phyloP scores from a whole-genome alignment of 2,888 invertebrate genomes.

The Pterobdella sp. region DNA sequence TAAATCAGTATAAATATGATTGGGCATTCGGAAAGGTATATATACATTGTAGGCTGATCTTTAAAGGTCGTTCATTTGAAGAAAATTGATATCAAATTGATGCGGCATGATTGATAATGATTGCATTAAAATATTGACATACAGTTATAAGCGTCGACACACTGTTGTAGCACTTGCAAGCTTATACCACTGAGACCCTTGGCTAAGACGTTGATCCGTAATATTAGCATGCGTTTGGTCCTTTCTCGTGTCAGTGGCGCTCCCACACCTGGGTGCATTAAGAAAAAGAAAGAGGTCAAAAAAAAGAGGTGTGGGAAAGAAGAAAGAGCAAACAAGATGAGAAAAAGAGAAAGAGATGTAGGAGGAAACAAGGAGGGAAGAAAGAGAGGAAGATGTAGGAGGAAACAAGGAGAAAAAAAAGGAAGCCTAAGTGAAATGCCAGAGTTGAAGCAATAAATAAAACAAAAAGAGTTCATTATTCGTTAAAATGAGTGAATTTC shows the following conservation, averaged over 20 bases:
- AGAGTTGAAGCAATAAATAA: background rate
- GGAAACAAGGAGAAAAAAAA: background rate
- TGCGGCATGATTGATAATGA: too few relatives aligned
- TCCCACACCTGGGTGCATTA: constrained; percentile 56
- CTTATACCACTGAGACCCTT: constrained; percentile 64
- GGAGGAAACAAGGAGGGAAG: background rate
- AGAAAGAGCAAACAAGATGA: background rate
- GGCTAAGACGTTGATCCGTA: constrained; percentile 62
- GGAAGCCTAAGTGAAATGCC: background rate
- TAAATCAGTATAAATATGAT: too few relatives aligned
- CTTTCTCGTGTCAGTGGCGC: constrained; percentile 58
- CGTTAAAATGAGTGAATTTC: too few relatives aligned
- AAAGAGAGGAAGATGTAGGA: background rate
- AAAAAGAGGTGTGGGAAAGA: too few relatives aligned
- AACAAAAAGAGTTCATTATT: too few relatives aligned
- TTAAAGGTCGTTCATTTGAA: too few relatives aligned
- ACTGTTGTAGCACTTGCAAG: constrained; percentile 56
- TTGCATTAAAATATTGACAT: constrained; percentile 36
- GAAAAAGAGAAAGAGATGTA: background rate
- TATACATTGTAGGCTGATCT: too few relatives aligned
- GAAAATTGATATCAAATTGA: too few relatives aligned
- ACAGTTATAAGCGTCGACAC: constrained; percentile 63
- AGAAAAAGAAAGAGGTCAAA: too few relatives aligned
- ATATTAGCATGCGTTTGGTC: constrained; percentile 60
- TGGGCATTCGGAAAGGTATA: too few relatives aligned